A percentile compares a stretch with the other conserved stretches of the same genome.
Evolutionary conservation across 1,140 invertebrate species (phyloP).

Genomic region (Eufriesea mexicana): DNA sequence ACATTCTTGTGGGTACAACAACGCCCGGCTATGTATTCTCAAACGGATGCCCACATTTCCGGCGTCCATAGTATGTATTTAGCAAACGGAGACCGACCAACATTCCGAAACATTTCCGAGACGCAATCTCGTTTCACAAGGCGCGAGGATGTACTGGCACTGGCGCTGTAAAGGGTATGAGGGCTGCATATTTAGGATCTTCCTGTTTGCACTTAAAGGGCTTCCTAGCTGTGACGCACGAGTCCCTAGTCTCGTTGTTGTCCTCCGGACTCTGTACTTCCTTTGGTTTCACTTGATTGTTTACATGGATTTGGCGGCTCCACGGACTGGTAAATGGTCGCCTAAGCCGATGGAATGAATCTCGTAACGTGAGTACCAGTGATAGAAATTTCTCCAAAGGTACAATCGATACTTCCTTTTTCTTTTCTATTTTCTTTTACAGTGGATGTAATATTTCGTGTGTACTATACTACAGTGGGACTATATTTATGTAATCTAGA

Average conservation of each 20-base stretch:
- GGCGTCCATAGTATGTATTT: slow-evolving; percentile 38
- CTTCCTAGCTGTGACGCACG: slow-evolving; percentile 40
- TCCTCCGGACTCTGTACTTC: slow-evolving; percentile 26
- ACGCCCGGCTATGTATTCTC: slow-evolving; percentile 16
- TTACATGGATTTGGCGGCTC: background rate
- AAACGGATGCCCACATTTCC: slow-evolving; percentile 40
- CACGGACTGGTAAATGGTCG: background rate
- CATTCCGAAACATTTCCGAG: slow-evolving; percentile 44
- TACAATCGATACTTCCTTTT: no score
- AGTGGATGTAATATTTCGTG: no score
- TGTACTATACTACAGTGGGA: no score
- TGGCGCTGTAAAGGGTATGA: slow-evolving; percentile 37
- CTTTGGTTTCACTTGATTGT: slow-evolving; percentile 39
- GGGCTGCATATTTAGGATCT: slow-evolving; percentile 56
- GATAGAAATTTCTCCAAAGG: no score
- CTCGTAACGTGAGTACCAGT: background rate
- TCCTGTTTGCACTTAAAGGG: slow-evolving; percentile 56
- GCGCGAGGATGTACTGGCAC: slow-evolving; percentile 19
- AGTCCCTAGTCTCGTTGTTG: slow-evolving; percentile 27
- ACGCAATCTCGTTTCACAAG: slow-evolving; percentile 46
- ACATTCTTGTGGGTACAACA: slow-evolving; percentile 14
- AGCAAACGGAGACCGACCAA: slow-evolving; percentile 28
- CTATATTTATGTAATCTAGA: no score
- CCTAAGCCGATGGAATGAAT: background rate
- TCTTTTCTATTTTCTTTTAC: no score